phyloP scores from a whole-genome alignment of 1,140 invertebrate species.

The Oppia nitens region DNA sequence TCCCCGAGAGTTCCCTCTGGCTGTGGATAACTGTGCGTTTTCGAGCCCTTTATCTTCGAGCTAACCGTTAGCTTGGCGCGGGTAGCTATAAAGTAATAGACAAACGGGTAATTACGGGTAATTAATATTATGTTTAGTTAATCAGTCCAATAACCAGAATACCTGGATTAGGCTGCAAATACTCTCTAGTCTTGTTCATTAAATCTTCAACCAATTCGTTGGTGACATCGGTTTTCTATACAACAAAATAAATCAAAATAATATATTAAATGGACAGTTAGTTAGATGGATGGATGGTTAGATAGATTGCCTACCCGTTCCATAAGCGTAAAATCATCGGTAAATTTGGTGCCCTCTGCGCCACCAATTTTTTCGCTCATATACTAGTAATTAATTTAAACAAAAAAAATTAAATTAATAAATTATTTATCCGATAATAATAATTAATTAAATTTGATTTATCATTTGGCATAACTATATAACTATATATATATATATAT shows the following conservation, averaged over 20 bases:
- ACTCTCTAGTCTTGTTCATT: conserved; percentile 93
- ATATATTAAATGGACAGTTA: neutral
- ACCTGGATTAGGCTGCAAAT: conserved; percentile 91
- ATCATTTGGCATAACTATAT: too few species aligned
- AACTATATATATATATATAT: too few species aligned
- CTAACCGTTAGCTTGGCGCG: conserved; percentile 28
- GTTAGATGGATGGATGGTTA: neutral
- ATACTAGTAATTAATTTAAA: too few species aligned
- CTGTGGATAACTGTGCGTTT: conserved; percentile 72
- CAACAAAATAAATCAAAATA: neutral
- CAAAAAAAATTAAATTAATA: too few species aligned
- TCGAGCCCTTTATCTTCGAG: conserved; percentile 43
- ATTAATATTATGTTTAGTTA: neutral
- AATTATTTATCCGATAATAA: too few species aligned
- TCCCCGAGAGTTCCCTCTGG: conserved; percentile 94
- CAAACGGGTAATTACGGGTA: neutral
- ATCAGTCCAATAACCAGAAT: conserved; percentile 12
- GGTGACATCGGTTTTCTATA: conserved; percentile 86
- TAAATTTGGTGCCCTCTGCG: conserved; percentile 95
- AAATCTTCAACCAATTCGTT: conserved; percentile 87
- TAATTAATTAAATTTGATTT: too few species aligned
- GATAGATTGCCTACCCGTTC: conserved; percentile 59
- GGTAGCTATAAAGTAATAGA: conserved; percentile 17
- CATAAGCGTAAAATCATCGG: conserved; percentile 97
- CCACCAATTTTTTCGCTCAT: conserved; percentile 99